These are phyloP conservation scores for Agrilus planipennis DNA, from an alignment of 1,140 invertebrate genomes.

Conservation along the genomic window DNA sequence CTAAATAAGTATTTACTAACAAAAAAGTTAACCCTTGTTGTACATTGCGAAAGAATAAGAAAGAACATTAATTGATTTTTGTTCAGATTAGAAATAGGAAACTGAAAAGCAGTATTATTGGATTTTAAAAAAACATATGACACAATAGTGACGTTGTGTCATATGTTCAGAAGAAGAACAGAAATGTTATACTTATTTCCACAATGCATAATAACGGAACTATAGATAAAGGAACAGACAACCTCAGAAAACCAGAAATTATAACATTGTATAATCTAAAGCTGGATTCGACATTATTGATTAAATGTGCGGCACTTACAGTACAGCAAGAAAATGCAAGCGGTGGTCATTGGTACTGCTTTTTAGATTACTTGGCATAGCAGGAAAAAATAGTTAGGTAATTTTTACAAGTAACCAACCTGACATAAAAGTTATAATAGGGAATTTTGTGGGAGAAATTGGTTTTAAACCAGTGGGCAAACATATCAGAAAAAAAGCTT, in stretches of 20 bases:
- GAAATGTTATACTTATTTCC: constrained; percentile 21
- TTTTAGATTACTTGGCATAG: constrained; percentile 37
- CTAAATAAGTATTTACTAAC: constrained; percentile 13
- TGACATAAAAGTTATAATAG: too few species aligned
- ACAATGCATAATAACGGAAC: constrained; percentile 18
- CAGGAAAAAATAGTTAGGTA: constrained; percentile 37
- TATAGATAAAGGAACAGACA: constrained; percentile 16
- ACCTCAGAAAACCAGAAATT: constrained; percentile 27
- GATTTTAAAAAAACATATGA: constrained; percentile 13
- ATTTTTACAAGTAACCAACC: too few species aligned
- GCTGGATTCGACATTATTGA: constrained; percentile 32
- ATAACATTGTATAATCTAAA: constrained; percentile 31
- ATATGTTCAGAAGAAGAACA: constrained; percentile 22
- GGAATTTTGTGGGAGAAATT: too few species aligned
- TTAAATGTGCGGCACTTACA: constrained; percentile 29
- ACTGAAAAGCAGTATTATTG: constrained; percentile 13
- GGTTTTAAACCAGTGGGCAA: too few species aligned
- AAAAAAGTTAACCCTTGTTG: constrained; percentile 24
- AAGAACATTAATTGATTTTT: constrained; percentile 27
- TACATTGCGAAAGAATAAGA: constrained; percentile 27
- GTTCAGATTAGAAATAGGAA: constrained; percentile 6
- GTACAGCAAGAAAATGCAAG: constrained; percentile 23
- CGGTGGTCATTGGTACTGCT: constrained; percentile 24
- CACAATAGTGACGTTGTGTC: too few species aligned
- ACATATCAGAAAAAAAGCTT: too few species aligned